Base-by-base conservation (phyloP, 2,888 invertebrate genomes). In the Drosophila monieri region DNA sequence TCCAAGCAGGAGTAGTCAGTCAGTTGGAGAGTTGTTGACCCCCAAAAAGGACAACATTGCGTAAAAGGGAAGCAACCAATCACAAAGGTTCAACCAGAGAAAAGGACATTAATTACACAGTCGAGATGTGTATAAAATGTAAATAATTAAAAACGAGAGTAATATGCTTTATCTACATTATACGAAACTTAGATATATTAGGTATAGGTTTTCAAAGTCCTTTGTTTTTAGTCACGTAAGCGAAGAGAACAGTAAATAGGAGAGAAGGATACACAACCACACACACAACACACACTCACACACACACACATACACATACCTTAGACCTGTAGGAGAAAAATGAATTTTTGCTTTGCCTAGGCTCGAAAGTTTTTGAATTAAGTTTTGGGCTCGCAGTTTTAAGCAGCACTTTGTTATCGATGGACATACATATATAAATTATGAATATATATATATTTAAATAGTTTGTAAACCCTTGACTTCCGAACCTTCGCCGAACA, bases 101-200 rank as follows among this genome's bases (percentile, higher is more conserved):
- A 25, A 46, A 46, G 49, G 52, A 61, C 61, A 70, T 55, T 71
- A 61, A 41, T 69, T 69, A 69, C 69, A 69, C 69, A 69, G 21
- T 51, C 61, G 41, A 61, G 54, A 55, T 71, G 69, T 69, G 69
- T 69, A 69, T 71, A 54, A 69, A 69, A 46, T 69, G 68, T 69
- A 68, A 70, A 68, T 68, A 68, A 25, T 51, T 67, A 70, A 49
- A 41, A 70, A 49, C 43, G 65, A 39, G 54, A 56, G 51, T 56
- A 66, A 54, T 69, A 69, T 69, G 68, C 68, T 69, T 69, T 69
- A 69, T 71, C 61, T 69, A 69, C 60, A 69, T 60, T 60, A 69
- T 71, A 70, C 71, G 61, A 51, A 69, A 69, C 48, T 44, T 70
- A 69, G 68, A 39, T 46, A 53, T 54, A 51, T 49, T 43, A 70